Evolutionary conservation across 2,797 vertebrate species (phyloP), one percentile per base, ranked within the genome.

Genomic region (Cuculus canorus): DNA sequence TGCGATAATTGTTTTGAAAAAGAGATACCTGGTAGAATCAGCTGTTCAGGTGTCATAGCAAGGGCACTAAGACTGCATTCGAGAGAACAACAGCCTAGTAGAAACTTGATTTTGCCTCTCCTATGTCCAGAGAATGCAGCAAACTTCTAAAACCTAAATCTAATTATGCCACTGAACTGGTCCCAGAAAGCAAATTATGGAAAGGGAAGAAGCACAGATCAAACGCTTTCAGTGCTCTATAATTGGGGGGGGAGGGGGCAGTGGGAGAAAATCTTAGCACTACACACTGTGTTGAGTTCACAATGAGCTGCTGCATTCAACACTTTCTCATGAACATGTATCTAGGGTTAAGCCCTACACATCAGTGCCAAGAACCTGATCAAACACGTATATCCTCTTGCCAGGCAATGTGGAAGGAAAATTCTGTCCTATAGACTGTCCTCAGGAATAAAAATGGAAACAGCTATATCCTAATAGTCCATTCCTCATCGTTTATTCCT

Each of bases 261-360:
- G 4, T 25, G 18, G 11, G 37, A 21, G 11, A 11, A 35, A 30
- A 54, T 47, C 15, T 75, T 23, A 61, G 24, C 37, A 41, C 41
- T 15, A 61, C 2, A 37, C 35, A 41, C 4, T 47, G 33, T 15
- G 19, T 1, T 78, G 56, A 27, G 30, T 13, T 79, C 70, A 33
- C 48, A 64, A 41, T 1, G 2, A 71, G 72, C 16, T 27, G 23
- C 60, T 52, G 27, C 37, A 50, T 48, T 54, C 39, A 57, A 2
- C 14, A 25, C 9, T 52, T 53, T 43, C 50, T 73, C 33, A 45
- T 27, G 10, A 45, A 25, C 1, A 3, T 0, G 0, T 11, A 33
- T 18, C 41, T 21, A 30, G 15, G 37, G 7, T 10, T 65, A 76
- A 79, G 25, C 13, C 33, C 39, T 52, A 45, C 43, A 27, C 24